Percentiles rank a stretch among this genome's conserved stretches.
phyloP scores from a whole-genome alignment of 2,113 vertebrate species.

The Meriones unguiculatus region DNA sequence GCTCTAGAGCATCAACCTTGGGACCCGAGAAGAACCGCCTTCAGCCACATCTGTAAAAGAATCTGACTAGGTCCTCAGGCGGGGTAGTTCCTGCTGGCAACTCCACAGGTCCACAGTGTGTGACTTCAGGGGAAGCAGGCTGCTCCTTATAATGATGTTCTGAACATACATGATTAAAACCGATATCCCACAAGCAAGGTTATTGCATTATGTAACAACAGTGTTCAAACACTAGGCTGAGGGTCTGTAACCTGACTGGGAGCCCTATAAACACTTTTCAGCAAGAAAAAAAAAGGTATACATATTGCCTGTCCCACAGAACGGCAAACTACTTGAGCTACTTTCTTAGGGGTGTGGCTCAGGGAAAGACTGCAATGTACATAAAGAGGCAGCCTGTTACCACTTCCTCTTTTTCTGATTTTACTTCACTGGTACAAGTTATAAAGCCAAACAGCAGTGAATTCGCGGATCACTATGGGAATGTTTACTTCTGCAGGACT shows the following conservation, averaged over 20 bases:
- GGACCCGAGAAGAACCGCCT: background rate
- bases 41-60: background rate
- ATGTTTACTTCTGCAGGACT: background rate
- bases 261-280: background rate
- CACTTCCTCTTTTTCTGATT: background rate
- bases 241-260: background rate
- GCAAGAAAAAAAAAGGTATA: background rate
- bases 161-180: background rate
- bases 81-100: accelerated
- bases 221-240: background rate
- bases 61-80: background rate
- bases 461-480: background rate
- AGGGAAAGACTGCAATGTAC: background rate
- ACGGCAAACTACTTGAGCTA: background rate
- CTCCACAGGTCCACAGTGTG: accelerated
- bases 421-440: background rate
- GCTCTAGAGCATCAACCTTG: background rate
- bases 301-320: background rate
- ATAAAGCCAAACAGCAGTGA: background rate
- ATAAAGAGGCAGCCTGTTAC: accelerated
- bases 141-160: background rate
- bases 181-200: background rate
- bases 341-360: background rate
- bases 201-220: background rate
- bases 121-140: background rate